These are phyloP conservation scores for Neotoma lepida DNA, from an alignment of 2,113 vertebrate species.

Conservation along the genomic window DNA sequence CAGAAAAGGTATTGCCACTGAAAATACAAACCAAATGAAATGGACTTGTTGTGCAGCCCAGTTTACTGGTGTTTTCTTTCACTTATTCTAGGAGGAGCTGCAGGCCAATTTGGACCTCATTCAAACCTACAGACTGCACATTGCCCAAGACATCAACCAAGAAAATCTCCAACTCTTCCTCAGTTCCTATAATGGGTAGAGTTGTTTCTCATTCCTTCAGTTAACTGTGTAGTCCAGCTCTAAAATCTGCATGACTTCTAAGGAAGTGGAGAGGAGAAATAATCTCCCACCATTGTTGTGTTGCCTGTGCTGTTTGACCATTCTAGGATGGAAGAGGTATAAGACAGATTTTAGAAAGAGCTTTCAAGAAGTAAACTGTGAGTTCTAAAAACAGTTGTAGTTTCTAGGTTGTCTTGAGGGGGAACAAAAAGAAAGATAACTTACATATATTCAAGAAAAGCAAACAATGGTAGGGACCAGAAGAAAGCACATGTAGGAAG, in stretches of 20 bases:
- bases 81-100: conserved; percentile 90
- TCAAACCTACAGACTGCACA: conserved; percentile 95
- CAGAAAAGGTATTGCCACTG: conserved; percentile 1
- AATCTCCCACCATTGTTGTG: not conserved
- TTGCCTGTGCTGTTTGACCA: not conserved
- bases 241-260: not conserved
- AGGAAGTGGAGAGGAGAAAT: not conserved
- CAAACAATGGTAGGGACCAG: not conserved
- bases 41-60: not conserved
- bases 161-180: conserved; percentile 95
- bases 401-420: conserved; percentile 27
- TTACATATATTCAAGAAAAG: not conserved
- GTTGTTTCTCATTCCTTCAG: conserved; percentile 5
- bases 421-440: not conserved
- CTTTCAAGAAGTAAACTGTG: conserved; percentile 1
- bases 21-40: conserved; percentile 36
- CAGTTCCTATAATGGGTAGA: conserved; percentile 93
- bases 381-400: not conserved
- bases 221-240: not conserved
- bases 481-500: not conserved
- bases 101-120: conserved; percentile 94
- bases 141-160: conserved; percentile 96
- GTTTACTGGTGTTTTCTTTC: conserved; percentile 46
- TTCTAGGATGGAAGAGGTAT: not conserved
- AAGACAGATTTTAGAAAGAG: not conserved